Conservation (phyloP, 2,797 vertebrate species). For the Sebastes diploproa region DNA sequence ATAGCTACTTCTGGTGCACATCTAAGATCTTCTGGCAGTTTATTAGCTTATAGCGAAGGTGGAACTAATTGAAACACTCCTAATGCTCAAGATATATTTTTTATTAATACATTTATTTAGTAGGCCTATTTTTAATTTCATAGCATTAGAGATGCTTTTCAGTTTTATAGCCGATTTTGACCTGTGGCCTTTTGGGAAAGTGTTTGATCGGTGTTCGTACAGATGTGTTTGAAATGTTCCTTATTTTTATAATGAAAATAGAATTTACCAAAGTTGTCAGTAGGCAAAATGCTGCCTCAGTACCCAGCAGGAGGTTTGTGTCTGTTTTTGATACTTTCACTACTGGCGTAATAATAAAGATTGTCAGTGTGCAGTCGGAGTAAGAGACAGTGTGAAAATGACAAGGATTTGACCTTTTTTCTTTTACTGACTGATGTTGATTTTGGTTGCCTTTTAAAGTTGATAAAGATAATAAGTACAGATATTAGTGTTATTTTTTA, state of each 20-base stretch:
- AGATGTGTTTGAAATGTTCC: no score
- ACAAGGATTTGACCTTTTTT: background rate
- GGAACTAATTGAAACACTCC: background rate
- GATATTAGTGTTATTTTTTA: background rate
- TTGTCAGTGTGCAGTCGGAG: no score
- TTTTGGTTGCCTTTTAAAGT: no score
- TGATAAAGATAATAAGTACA: no score
- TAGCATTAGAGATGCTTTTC: background rate
- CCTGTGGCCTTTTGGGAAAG: background rate
- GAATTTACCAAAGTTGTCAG: no score
- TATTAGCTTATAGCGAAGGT: background rate
- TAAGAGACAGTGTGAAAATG: no score
- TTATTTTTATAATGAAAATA: no score
- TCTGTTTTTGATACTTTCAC: no score
- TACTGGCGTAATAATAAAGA: no score
- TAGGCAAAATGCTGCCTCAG: no score
- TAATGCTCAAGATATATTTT: background rate
- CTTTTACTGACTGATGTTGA: background rate
- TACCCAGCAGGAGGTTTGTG: no score
- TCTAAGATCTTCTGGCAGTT: background rate
- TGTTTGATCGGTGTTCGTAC: no score
- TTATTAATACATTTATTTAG: background rate
- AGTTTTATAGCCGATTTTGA: background rate
- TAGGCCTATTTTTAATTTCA: background rate
- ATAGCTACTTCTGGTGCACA: background rate